Evolutionary conservation across 1,140 invertebrate species (phyloP), one percentile per base, ranked within the genome.

Genomic region (Mercenaria mercenaria): DNA sequence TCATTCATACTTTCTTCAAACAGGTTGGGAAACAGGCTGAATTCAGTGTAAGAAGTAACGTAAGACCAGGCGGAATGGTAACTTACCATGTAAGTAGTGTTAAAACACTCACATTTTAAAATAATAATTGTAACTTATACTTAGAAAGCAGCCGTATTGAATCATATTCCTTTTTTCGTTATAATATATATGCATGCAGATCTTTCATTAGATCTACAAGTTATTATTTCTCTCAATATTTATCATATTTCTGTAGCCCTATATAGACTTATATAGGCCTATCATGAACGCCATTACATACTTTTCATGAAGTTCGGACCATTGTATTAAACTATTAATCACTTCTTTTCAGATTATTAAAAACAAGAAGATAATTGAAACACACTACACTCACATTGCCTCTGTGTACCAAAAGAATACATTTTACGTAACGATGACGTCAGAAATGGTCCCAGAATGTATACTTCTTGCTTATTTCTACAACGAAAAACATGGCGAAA

Each of bases 371-470:
- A 64, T 88, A 15, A 23, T 88, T 18, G 34, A 52, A 1, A 88
- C 86, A 8, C 86, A 88, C 18, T 88, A 52, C 47, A 88, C 76
- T 0, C 34, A 80, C 29, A 88, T 81, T 18, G 23, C 50, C 37
- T 52, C 76, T n/a, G 43, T 56, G 2, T 39, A 88, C 23, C 47
- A 47, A 11, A 50, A 67, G 50, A 80, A 50, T 20, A 47, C 61
- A 11, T 95, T 96, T 90, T 97, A 97, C 81, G 97, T 99, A 92
- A 95, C 97, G 47, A 97, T 98, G 0, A 97, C 97, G 0, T 97
- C 97, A 91, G 97, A 97, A 6, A 98, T 99, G 98, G 98, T 98
- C 88, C 98, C 98, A 0, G 97, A 97, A 37, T 97, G 98, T 2
- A 97, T 98, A 85, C 96, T 99, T 0, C 95, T 99, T 10, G 97